Evolutionary conservation across 53 echinoderm and acorn worm genomes (phyloP), one percentile per base, ranked within the genome.

Genomic region (Crossaster papposus): DNA sequence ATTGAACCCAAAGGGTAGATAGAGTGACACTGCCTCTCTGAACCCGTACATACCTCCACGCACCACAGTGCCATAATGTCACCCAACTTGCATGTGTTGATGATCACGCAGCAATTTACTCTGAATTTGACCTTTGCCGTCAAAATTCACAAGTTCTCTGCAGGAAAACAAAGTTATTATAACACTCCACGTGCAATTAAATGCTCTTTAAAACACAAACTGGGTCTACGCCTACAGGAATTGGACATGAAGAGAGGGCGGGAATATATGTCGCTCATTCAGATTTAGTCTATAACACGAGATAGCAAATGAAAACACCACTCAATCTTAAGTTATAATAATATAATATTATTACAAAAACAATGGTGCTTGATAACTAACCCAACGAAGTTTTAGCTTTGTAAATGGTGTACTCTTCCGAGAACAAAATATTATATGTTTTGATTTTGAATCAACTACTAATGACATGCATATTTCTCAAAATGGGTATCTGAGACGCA

Each of bases 101-200:
- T 5, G 20, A 11, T 30, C 30, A 3, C 70, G 70, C 30, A 12
- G 70, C 74, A 73, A 73, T 73, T 73, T 73, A 36, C 74, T 73
- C 74, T 23, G 74, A 73, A 73, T 73, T 73, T 73, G 74, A 73
- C 74, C 74, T 73, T 73, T 73, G 74, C 74, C 35, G 35, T 28
- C 10, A 23, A 68, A n/a, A 68, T 26, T 68, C 68, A 7, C 28
- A 28, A n/a, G 68, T 68, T 68, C 24, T 68, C 28, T 24, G 28
- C n/a, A n/a, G 28, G 68, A 0, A 28, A 68, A 68, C 7, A 12
- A 24, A 26, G 28, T 20, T 23, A 28, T n/a, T 26, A 11, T 68
- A 68, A 12, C 68, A 68, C 68, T 23, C 28, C 4, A 68, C n/a
- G 68, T 28, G 68, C 68, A 68, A n/a, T 68, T 81, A 54, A 81